Percentiles rank a stretch among this genome's conserved stretches.
These are phyloP conservation scores for Ellobius talpinus DNA, from an alignment of 2,113 vertebrate genomes.

Conservation along the genomic window DNA sequence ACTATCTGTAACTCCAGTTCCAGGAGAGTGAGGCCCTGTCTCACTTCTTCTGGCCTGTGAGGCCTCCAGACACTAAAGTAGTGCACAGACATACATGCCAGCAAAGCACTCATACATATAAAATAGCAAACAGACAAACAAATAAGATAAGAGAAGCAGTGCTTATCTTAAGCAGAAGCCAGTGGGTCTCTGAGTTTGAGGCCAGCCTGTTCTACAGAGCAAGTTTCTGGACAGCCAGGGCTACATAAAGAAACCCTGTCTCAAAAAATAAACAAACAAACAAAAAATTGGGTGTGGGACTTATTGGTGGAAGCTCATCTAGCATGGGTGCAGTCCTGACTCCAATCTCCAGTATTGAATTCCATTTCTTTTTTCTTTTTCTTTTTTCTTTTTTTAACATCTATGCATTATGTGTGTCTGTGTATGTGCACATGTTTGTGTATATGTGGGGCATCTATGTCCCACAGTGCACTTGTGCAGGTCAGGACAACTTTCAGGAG, in stretches of 20 bases:
- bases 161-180: not conserved
- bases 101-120: not conserved
- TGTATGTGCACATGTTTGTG: not conserved
- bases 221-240: not conserved
- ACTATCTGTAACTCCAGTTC: not conserved
- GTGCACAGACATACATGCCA: not conserved
- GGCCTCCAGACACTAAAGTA: not conserved
- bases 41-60: too few species aligned
- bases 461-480: not conserved
- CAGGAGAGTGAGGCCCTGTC: too few species aligned
- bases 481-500: too few species aligned
- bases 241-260: not conserved
- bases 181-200: not conserved
- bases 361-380: not conserved
- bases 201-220: not conserved
- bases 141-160: not conserved
- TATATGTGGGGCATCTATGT: not conserved
- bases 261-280: not conserved
- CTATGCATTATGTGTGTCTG: not conserved
- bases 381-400: not conserved
- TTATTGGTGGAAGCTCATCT: not conserved
- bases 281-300: not conserved
- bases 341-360: not conserved
- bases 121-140: not conserved
- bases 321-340: not conserved